A percentile compares a stretch with the other conserved stretches of the same genome.
Conservation (phyloP, 1,140 invertebrate genomes). For the Episyrphus balteatus region DNA sequence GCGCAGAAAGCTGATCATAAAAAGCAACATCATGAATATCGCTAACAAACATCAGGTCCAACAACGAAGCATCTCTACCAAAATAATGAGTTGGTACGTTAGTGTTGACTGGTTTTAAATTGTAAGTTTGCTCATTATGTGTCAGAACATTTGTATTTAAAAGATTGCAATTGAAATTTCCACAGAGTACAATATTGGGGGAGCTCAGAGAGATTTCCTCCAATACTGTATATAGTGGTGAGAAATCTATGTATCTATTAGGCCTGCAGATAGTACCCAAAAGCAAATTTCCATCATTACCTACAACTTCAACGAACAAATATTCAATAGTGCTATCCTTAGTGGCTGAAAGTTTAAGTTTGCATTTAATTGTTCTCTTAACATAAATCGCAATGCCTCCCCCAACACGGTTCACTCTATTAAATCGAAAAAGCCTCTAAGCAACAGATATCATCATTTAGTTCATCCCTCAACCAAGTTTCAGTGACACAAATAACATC, state of each 20-base stretch:
- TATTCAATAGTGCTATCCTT: neutral
- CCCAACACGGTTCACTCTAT: neutral
- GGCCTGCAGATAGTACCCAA: neutral
- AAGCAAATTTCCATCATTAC: neutral
- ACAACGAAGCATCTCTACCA: neutral
- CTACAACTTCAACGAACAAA: neutral
- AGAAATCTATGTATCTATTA: neutral
- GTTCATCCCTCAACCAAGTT: neutral
- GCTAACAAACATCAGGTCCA: neutral
- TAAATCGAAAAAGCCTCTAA: neutral
- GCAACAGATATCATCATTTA: neutral
- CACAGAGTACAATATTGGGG: neutral
- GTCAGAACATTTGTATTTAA: neutral
- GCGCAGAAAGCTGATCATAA: neutral
- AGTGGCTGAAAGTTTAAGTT: neutral
- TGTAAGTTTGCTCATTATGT: neutral
- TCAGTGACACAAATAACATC: neutral
- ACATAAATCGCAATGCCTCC: neutral
- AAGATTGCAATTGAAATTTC: neutral
- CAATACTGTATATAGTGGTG: neutral
- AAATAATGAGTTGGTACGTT: neutral
- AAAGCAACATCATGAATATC: neutral
- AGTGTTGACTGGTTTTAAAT: neutral
- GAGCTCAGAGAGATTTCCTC: neutral
- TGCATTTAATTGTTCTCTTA: neutral